A percentile compares a stretch with the other conserved stretches of the same genome.
Evolutionary conservation across 2,113 vertebrate species (phyloP).

Genomic region (Physeter macrocephalus): DNA sequence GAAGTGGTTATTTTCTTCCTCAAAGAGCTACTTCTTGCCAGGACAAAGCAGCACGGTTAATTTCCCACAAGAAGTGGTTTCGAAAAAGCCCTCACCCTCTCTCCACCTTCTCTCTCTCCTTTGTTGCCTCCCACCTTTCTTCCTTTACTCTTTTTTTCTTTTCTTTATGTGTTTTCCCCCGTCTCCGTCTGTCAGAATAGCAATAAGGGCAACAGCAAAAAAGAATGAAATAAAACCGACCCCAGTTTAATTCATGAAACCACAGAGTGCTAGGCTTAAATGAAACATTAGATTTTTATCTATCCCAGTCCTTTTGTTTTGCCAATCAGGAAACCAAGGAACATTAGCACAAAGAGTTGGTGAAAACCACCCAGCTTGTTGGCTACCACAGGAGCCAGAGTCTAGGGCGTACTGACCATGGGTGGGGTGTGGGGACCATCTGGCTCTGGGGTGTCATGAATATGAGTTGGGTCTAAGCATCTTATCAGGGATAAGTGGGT

Average conservation of each 20-base stretch:
- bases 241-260: background rate
- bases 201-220: background rate
- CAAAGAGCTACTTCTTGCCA: background rate
- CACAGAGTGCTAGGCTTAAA: background rate
- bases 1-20: background rate
- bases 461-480: too few relatives aligned
- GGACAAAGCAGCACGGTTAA: background rate
- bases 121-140: background rate
- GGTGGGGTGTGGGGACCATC: too few relatives aligned
- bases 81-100: background rate
- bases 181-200: background rate
- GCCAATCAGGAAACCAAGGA: background rate
- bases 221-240: background rate
- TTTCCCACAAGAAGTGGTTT: background rate
- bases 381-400: background rate
- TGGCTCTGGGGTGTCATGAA: too few relatives aligned
- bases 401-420: background rate
- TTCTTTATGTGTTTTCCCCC: background rate
- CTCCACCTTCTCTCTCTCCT: background rate
- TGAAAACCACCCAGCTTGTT: background rate
- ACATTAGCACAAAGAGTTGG: background rate
- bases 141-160: background rate
- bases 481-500: too few relatives aligned
- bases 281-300: background rate
- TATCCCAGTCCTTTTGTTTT: background rate